Percentiles rank a stretch among this genome's conserved stretches.
Conservation (phyloP, 1,140 invertebrate genomes). For the Drosophila watanabei region DNA sequence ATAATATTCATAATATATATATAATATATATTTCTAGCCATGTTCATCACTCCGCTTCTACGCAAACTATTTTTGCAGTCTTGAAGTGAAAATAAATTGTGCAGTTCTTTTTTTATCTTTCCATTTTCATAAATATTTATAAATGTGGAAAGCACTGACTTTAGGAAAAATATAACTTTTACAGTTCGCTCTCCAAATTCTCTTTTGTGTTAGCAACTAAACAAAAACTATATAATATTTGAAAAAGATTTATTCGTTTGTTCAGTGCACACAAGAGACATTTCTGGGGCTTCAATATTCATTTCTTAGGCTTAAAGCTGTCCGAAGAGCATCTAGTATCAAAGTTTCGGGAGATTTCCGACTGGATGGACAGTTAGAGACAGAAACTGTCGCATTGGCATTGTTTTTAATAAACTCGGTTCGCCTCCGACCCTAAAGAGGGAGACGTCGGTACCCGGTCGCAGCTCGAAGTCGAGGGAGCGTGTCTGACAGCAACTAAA, state of each 20-base stretch:
- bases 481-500: constrained; percentile 50
- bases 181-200: background rate
- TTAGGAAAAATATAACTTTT: background rate
- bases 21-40: too few relatives aligned
- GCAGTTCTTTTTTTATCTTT: too few relatives aligned
- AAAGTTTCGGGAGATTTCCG: constrained; percentile 28
- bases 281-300: background rate
- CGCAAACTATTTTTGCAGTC: too few relatives aligned
- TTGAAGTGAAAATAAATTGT: too few relatives aligned
- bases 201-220: background rate
- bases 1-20: too few relatives aligned
- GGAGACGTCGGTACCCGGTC: background rate
- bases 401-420: constrained; percentile 67
- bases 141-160: background rate
- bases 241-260: background rate
- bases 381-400: constrained; percentile 50
- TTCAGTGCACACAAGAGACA: background rate
- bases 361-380: constrained; percentile 44
- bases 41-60: too few relatives aligned
- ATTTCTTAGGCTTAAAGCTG: constrained; percentile 28
- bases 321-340: constrained; percentile 14
- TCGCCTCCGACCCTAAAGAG: background rate
- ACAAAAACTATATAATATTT: background rate
- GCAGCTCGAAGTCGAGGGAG: constrained; percentile 15
- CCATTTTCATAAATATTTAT: background rate